A percentile compares a stretch with the other conserved stretches of the same genome.
Conservation (phyloP, 2,113 vertebrate species). For the Thunnus maccoyii region DNA sequence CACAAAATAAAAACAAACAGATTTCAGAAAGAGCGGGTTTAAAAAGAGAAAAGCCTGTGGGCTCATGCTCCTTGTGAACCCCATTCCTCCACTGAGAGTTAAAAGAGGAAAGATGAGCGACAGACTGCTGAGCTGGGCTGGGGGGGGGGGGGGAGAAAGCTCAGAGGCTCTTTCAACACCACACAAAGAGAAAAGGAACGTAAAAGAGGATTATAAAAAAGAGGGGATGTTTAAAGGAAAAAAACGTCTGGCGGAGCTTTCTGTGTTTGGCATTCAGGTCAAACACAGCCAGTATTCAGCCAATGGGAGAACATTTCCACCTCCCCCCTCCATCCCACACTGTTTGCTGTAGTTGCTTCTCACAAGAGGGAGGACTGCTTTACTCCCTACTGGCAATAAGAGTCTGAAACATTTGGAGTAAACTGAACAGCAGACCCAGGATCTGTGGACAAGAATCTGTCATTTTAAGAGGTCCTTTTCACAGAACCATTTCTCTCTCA, state of each 20-base stretch:
- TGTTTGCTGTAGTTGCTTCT: slow-evolving; percentile 61
- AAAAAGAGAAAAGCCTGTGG: slow-evolving; percentile 41
- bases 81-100: slow-evolving; percentile 55
- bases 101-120: slow-evolving; percentile 64
- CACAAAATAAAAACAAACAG: slow-evolving; percentile 40
- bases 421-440: slow-evolving; percentile 41
- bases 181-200: slow-evolving; percentile 71
- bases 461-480: slow-evolving; percentile 30
- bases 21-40: slow-evolving; percentile 1
- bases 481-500: slow-evolving; percentile 31
- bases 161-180: slow-evolving; percentile 68
- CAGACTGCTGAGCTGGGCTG: slow-evolving; percentile 69
- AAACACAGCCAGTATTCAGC: slow-evolving; percentile 58
- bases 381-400: slow-evolving; percentile 54
- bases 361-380: slow-evolving; percentile 56
- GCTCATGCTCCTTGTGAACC: slow-evolving; percentile 55
- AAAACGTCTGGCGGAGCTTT: slow-evolving; percentile 70
- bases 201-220: slow-evolving; percentile 74
- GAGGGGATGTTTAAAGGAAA: slow-evolving; percentile 58
- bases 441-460: slow-evolving; percentile 28
- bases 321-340: slow-evolving; percentile 41
- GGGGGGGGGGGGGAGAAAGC: slow-evolving; percentile 8
- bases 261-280: slow-evolving; percentile 76
- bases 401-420: slow-evolving; percentile 52
- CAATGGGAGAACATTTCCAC: slow-evolving; percentile 54